Base-by-base conservation (phyloP, 2,888 invertebrate species). In the Pristionchus entomophagus region DNA sequence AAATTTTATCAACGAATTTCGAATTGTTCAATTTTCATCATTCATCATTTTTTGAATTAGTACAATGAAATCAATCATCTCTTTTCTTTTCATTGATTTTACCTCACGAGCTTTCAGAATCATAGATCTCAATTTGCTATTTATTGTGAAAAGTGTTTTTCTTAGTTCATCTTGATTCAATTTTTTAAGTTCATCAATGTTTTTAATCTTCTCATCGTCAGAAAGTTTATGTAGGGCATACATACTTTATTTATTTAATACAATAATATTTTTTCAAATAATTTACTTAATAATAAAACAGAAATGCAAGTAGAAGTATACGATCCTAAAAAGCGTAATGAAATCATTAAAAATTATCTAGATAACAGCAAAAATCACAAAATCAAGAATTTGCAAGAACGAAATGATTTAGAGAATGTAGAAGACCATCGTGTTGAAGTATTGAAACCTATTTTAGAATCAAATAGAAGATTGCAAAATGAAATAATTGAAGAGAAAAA, bases 401-500 rank as follows among this genome's bases (percentile, higher is more conserved):
- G 87, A 4, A 77, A n/a, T 22, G 73, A 88, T 49, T 69, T 88
- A 80, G 87, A 89, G 85, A 84, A 88, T 26, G 85, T 88, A 83
- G 89, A 89, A 88, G 88, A 89, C 77, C 85, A 89, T 83, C 78
- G 89, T n/a, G 82, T 88, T 77, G 89, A 89, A 87, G 86, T 89
- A 80, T 89, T 89, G 69, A 89, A 89, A 88, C 89, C 89, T 26
- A 89, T 89, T 51, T 56, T 89, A 87, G 89, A 89, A 87, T 89
- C 89, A 38, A 89, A 89, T 86, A 88, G 87, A 59, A 89, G 88
- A 87, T 59, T 89, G 3, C 89, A 89, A 84, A 87, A 89, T 81
- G 89, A 89, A 87, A 88, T 89, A n/a, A 89, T 89, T 86, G 89
- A 89, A 86, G 89, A 89, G 62, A 88, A 88, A 81, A 89, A 89